phyloP scores from a whole-genome alignment of 2,797 vertebrate species.

The Ctenosaura bakeri region DNA sequence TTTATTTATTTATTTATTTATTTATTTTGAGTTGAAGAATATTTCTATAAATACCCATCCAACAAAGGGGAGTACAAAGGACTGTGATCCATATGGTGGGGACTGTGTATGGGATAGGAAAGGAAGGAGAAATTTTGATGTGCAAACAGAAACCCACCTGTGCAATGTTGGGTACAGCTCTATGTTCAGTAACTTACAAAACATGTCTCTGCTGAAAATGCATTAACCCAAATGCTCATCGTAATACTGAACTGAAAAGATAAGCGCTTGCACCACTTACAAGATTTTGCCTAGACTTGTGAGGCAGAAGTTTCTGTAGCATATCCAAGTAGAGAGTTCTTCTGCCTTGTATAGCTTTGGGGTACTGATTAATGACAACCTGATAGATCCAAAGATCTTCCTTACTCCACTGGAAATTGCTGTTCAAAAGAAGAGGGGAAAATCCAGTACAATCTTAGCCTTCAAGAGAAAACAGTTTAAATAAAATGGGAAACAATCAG shows the following conservation, averaged over 20 bases:
- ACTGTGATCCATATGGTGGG: not conserved
- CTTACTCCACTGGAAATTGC: conserved; percentile 85
- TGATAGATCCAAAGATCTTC: conserved; percentile 88
- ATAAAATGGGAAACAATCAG: not conserved
- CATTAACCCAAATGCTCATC: not conserved
- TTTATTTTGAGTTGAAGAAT: not conserved
- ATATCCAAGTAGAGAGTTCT: conserved; percentile 88
- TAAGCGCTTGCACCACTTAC: conserved; percentile 80
- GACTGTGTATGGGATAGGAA: not conserved
- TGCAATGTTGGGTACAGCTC: not conserved
- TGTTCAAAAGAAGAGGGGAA: conserved; percentile 68
- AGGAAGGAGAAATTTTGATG: not conserved
- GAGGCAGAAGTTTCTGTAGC: conserved; percentile 88
- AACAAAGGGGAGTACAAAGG: not conserved
- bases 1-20: no score
- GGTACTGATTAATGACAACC: conserved; percentile 85
- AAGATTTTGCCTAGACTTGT: conserved; percentile 86
- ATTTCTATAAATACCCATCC: not conserved
- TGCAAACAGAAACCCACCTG: not conserved
- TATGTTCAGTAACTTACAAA: conserved; percentile 15
- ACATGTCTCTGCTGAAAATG: not conserved
- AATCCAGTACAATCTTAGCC: not conserved
- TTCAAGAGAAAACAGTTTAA: not conserved
- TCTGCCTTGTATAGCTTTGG: conserved; percentile 81
- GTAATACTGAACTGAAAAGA: not conserved